Evolutionary conservation across 2,797 vertebrate species (phyloP).

Genomic region (Florisuga fusca): DNA sequence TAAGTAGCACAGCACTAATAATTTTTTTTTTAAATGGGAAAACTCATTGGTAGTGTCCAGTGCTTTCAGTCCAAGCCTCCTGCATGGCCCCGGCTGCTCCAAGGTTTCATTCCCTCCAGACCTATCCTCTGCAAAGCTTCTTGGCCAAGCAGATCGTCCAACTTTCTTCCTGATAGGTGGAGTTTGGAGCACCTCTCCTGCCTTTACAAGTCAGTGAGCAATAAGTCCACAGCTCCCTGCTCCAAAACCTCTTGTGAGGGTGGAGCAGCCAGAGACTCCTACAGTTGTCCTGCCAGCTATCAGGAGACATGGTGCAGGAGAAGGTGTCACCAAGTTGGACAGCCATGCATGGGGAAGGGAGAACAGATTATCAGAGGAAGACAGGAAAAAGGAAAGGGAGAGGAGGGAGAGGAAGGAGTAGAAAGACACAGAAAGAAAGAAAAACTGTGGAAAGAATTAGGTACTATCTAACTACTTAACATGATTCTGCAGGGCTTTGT

Average conservation of each 20-base stretch:
- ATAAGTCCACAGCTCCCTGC: not conserved
- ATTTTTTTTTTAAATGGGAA: too few species aligned
- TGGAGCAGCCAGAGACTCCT: not conserved
- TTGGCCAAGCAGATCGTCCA: not conserved
- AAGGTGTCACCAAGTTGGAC: rapidly evolving
- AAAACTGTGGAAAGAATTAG: not conserved
- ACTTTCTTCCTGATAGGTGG: not conserved
- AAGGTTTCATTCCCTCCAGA: not conserved
- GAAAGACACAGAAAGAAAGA: not conserved
- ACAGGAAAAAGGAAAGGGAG: not conserved
- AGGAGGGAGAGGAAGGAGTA: not conserved
- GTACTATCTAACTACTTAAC: conserved; percentile 41
- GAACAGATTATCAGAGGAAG: not conserved
- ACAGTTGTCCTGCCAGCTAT: not conserved
- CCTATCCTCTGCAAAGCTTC: not conserved
- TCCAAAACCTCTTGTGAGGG: not conserved
- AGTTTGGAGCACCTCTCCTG: not conserved
- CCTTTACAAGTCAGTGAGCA: not conserved
- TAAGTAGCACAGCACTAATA: not conserved
- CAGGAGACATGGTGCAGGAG: not conserved
- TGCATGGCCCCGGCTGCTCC: not conserved
- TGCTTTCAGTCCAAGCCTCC: not conserved
- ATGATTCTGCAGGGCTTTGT: conserved; percentile 9
- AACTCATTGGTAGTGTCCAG: not conserved
- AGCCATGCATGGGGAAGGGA: rapidly evolving